Percentiles rank a stretch among this genome's conserved stretches.
These are phyloP conservation scores for Leptopterna dolabrata DNA, from an alignment of 2,888 invertebrate species.

Conservation along the genomic window DNA sequence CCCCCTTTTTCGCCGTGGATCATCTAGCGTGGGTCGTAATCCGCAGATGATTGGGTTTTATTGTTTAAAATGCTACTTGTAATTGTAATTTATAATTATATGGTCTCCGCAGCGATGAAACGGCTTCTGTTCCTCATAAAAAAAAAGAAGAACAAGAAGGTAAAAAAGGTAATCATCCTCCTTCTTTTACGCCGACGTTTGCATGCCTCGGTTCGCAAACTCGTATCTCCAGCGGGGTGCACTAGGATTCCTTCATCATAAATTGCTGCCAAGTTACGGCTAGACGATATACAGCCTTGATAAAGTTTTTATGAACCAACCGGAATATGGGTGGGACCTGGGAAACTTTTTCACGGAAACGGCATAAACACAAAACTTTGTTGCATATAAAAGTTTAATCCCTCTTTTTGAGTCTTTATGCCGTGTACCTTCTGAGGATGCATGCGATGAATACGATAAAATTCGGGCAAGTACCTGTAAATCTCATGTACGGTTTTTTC, in stretches of 20 bases:
- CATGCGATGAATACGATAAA: too few species aligned
- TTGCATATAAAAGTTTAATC: neutral
- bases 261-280: conserved; percentile 11
- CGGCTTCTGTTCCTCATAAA: neutral
- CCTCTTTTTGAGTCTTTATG: neutral
- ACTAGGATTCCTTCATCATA: neutral
- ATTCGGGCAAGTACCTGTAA: too few species aligned
- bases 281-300: neutral
- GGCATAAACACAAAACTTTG: neutral
- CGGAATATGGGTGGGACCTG: neutral
- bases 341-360: neutral
- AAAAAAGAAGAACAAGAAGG: neutral
- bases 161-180: neutral
- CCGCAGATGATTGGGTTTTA: neutral
- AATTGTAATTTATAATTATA: conserved; percentile 5
- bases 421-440: neutral
- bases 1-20: neutral
- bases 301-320: neutral
- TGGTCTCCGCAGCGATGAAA: neutral
- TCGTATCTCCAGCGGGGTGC: neutral
- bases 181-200: conserved; percentile 5
- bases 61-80: conserved; percentile 11
- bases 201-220: neutral
- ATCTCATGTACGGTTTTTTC: too few species aligned
- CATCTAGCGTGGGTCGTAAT: neutral